Base-by-base conservation (phyloP, 2,113 vertebrate genomes). In the Pelecanoides urinatrix region DNA sequence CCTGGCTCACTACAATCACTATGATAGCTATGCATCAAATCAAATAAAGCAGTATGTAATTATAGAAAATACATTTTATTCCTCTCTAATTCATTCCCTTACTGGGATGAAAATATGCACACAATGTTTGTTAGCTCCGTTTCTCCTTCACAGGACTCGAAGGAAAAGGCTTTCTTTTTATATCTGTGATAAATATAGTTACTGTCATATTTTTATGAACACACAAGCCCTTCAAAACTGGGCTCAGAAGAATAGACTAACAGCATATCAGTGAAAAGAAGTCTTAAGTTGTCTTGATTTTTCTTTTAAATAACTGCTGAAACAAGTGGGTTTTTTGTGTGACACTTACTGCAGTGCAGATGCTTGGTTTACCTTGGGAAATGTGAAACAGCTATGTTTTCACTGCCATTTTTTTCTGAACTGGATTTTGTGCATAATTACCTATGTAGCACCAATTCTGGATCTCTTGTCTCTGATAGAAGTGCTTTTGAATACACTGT, bases 171-270 rank as follows among this genome's bases (percentile, higher is more conserved):
- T 88, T 91, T 94, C 65, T 89, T 96, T 94, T 93, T 92, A 89
- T 95, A 94, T 89, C 79, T 95, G 50, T 86, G 75, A 68, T 87
- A 95, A 95, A 91, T 94, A 73, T 88, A 96, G 94, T 71, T 86
- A 34, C 53, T 76, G 55, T 63, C 29, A 30, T 66, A 66, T 74
- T 93, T 93, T 70, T 86, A 67, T 81, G 68, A 81, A 63, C 42
- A 50, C n/a, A 55, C 23, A 52, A 74, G 63, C 59, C 42, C 23
- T 84, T 94, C 34, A 78, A 17, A 86, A 91, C 42, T 52, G 30
- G 34, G 6, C 44, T 91, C 8, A 17, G 65, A 91, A 86, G 67
- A 95, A 72, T 6, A 67, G 47, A 22, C n/a, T 59, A 92, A 42
- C 23, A 77, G n/a, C 42, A 53, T 52, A 32, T 59, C 50, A 86